Evolutionary conservation across 2,797 vertebrate species (phyloP).

Genomic region (Cephalopachus bancanus): DNA sequence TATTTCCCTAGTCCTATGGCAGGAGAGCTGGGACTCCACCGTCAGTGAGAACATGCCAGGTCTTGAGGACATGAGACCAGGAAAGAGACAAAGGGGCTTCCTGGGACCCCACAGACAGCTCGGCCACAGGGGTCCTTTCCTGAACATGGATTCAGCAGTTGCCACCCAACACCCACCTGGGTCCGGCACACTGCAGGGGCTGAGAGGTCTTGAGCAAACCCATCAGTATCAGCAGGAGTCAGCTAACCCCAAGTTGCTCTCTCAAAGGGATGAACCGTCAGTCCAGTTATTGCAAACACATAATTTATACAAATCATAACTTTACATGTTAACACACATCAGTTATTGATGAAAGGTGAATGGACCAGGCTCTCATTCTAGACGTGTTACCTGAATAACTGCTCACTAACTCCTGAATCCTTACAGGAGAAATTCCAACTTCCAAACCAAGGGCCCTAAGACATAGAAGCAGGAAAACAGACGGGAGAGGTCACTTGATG

Average conservation of each 20-base stretch:
- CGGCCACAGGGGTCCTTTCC: neutral
- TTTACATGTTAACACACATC: neutral
- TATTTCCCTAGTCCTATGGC: neutral
- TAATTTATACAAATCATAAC: conserved; percentile 3
- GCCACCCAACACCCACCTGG: neutral
- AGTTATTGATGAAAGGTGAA: neutral
- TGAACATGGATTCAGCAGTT: neutral
- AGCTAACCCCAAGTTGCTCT: neutral
- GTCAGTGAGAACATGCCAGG: neutral
- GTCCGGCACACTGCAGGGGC: neutral
- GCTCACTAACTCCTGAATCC: neutral
- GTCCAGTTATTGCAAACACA: neutral
- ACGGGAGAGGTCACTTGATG: neutral
- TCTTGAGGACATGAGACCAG: neutral
- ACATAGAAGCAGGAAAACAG: conserved; percentile 25
- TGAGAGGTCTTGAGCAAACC: neutral
- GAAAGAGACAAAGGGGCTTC: neutral
- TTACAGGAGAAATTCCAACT: conserved; percentile 35
- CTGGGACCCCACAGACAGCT: neutral
- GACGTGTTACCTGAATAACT: neutral
- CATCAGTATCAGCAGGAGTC: neutral
- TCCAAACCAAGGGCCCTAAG: conserved; percentile 14
- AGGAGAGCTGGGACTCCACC: neutral
- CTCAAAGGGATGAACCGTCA: neutral
- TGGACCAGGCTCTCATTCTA: neutral